Conservation (phyloP, 2,888 invertebrate species). For the Phyllotreta striolata region DNA sequence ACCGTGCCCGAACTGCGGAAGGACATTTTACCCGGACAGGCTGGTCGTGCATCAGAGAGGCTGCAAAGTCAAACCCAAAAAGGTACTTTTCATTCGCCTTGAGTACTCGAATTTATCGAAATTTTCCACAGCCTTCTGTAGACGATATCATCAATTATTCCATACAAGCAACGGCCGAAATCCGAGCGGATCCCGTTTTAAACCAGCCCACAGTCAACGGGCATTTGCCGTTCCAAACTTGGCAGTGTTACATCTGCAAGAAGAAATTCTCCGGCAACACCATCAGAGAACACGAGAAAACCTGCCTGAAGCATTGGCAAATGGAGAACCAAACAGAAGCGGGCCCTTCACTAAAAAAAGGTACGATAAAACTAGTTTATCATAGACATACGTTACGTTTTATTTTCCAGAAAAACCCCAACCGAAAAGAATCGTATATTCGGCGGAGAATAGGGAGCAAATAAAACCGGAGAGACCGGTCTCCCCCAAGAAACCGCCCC, state of each 20-base stretch:
- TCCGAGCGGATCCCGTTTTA: not conserved
- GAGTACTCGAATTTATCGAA: not conserved
- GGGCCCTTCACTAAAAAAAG: constrained; percentile 43
- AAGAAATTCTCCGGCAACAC: constrained; percentile 71
- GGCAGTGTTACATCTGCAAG: constrained; percentile 71
- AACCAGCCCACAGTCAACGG: constrained; percentile 1
- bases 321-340: constrained; percentile 63
- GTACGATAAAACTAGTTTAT: constrained; percentile 20
- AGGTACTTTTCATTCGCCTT: constrained; percentile 43
- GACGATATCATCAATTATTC: constrained; percentile 1
- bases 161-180: not conserved
- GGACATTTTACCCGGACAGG: constrained; percentile 75
- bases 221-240: constrained; percentile 49
- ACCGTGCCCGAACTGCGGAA: constrained; percentile 71
- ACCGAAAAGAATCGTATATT: constrained; percentile 3
- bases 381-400: not conserved
- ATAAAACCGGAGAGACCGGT: constrained; percentile 43
- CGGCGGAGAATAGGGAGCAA: constrained; percentile 9
- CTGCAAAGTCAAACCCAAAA: constrained; percentile 50
- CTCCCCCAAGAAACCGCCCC: constrained; percentile 50
- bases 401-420: constrained; percentile 16
- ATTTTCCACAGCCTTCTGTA: not conserved
- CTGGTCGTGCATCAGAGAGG: constrained; percentile 68
- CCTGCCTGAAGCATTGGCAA: constrained; percentile 72
- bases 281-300: constrained; percentile 72